Evolutionary conservation across 64 coral and sea anemone species (phyloP).

Genomic region (Montipora foliosa): DNA sequence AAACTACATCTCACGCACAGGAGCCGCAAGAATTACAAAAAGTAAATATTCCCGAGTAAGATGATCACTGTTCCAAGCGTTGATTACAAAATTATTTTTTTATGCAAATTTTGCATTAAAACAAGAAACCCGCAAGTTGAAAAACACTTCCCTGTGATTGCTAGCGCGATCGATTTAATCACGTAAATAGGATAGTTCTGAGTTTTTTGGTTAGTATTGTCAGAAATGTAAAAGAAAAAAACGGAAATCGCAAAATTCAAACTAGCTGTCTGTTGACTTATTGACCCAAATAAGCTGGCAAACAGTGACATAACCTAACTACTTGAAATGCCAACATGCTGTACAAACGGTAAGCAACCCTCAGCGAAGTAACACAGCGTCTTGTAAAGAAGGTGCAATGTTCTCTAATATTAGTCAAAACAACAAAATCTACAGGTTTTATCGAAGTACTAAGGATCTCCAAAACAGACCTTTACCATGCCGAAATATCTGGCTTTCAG

Average conservation of each 20-base stretch:
- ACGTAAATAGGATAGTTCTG: neutral
- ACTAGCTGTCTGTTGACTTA: slow-evolving; percentile 47
- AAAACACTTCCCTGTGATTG: neutral
- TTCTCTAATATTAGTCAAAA: slow-evolving; percentile 37
- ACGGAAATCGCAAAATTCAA: slow-evolving; percentile 56
- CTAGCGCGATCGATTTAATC: neutral
- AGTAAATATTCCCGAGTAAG: slow-evolving; percentile 48
- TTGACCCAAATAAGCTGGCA: slow-evolving; percentile 53
- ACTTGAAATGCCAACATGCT: slow-evolving; percentile 57
- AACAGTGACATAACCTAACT: slow-evolving; percentile 53
- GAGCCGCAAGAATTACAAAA: neutral
- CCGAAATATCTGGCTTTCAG: slow-evolving; percentile 31
- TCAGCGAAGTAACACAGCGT: slow-evolving; percentile 10
- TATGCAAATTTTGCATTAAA: slow-evolving; percentile 39
- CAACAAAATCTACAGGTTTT: neutral
- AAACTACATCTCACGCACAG: slow-evolving; percentile 31
- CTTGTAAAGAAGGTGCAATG: slow-evolving; percentile 4
- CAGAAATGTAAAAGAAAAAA: slow-evolving; percentile 1
- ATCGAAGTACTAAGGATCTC: neutral
- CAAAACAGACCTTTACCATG: neutral
- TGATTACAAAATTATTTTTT: slow-evolving; percentile 34
- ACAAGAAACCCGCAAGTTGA: slow-evolving; percentile 17
- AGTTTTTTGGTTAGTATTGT: neutral
- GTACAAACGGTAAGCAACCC: slow-evolving; percentile 35
- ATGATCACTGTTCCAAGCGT: slow-evolving; percentile 21